Evolutionary conservation across 2,113 vertebrate genomes (phyloP), one percentile per base, ranked within the genome.

Genomic region (Silurus meridionalis): DNA sequence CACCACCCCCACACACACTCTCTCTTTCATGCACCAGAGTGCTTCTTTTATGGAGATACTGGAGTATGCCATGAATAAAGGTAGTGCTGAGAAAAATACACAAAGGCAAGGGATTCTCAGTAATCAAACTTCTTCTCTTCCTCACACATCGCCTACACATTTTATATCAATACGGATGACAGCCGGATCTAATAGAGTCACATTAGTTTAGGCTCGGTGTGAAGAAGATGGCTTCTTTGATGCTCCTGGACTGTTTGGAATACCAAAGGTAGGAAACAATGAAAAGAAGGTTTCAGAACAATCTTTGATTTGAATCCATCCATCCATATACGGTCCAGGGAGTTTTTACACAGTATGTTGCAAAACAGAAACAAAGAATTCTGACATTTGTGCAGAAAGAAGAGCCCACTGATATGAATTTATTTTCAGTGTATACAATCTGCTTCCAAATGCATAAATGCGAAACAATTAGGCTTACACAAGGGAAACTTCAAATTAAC

Each of bases 111-210:
- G 23, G 80, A 85, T 85, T 80, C 63, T 67, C 85, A 84, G 84
- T 80, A 74, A 84, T 87, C 88, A 79, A 75, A 77, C 77, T 83
- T 67, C 69, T 77, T 72, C 86, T 80, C 52, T 85, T 71, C 75
- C 80, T 83, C 58, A 10, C 67, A 57, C 79, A n/a, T 85, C 64
- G 64, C 88, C 84, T 60, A 75, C 71, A 86, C 83, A 69, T 84
- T 87, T 75, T 84, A 84, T 83, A 82, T 86, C 77, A 86, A 87
- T 83, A 80, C 74, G 58, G 72, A 87, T 80, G 88, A 85, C 88
- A 83, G 72, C 80, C 19, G 64, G 23, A 85, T 80, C 74, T 80
- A 63, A 85, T 19, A 75, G 83, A 81, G 86, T 83, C 84, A 83
- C 53, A 55, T 83, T 83, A 79, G 86, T 80, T 87, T 83, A 87